A percentile compares a stretch with the other conserved stretches of the same genome.
These are phyloP conservation scores for Ibycter americanus DNA, from an alignment of 2,797 vertebrate genomes.

Conservation along the genomic window DNA sequence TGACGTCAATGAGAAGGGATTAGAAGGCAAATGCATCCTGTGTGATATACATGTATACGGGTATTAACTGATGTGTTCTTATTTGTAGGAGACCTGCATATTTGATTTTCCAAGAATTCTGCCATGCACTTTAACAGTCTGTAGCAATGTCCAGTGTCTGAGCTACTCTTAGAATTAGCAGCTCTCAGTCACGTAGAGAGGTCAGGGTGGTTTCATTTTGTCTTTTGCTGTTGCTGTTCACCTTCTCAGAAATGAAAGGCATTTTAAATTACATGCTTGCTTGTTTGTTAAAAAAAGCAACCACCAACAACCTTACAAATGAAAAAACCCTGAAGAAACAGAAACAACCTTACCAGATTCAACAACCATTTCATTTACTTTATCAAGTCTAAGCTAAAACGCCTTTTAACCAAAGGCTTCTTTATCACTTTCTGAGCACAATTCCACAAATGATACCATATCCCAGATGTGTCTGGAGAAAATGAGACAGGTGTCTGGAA, in stretches of 20 bases:
- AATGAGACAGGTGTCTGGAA: conserved; percentile 35
- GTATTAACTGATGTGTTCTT: background rate
- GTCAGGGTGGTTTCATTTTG: background rate
- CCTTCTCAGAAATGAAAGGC: background rate
- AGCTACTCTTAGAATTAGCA: background rate
- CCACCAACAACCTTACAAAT: background rate
- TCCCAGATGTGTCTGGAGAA: conserved; percentile 13
- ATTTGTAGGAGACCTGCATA: background rate
- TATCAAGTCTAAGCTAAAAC: background rate
- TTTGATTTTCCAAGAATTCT: background rate
- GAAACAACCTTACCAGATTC: background rate
- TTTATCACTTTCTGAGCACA: background rate
- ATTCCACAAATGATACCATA: background rate
- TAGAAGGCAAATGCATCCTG: background rate
- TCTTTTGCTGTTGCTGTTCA: background rate
- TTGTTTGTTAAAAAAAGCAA: background rate
- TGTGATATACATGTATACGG: too few species aligned
- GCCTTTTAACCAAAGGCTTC: background rate
- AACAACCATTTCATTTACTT: background rate
- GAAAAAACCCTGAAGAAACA: background rate
- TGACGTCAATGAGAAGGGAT: background rate
- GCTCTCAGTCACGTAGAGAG: background rate
- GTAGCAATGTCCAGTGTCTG: background rate
- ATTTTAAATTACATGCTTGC: background rate
- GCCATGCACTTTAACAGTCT: too few species aligned